Conservation (phyloP, 2,113 vertebrate species). For the Delphinapterus leucas region DNA sequence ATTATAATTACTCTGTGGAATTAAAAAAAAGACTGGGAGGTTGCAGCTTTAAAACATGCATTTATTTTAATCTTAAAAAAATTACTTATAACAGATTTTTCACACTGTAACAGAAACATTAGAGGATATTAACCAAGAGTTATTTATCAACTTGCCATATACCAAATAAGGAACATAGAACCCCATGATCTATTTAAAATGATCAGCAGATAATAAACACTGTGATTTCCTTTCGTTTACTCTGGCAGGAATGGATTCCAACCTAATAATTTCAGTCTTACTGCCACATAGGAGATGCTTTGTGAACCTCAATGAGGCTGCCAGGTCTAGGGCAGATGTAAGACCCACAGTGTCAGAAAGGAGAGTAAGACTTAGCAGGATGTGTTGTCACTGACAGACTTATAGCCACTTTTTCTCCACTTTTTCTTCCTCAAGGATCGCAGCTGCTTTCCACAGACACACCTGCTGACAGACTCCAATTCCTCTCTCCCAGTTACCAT, state of each 20-base stretch:
- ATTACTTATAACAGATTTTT: background rate
- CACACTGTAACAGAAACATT: background rate
- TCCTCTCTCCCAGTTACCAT: background rate
- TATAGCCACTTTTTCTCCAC: constrained; percentile 31
- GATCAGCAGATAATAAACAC: constrained; percentile 9
- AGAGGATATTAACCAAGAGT: constrained; percentile 35
- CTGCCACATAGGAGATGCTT: constrained; percentile 31
- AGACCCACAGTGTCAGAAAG: constrained; percentile 33
- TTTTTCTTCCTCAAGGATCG: constrained; percentile 36
- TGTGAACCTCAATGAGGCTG: constrained; percentile 49
- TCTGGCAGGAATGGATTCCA: constrained; percentile 36
- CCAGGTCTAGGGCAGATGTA: constrained; percentile 35
- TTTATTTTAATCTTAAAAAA: constrained; percentile 15
- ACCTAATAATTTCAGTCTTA: constrained; percentile 36
- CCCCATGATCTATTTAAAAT: constrained; percentile 32
- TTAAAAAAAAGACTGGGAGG: background rate
- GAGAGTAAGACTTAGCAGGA: constrained; percentile 38
- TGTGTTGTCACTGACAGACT: constrained; percentile 32
- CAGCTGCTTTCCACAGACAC: constrained; percentile 12
- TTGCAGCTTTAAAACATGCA: background rate
- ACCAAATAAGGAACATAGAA: background rate
- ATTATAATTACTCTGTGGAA: background rate
- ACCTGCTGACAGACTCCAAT: background rate
- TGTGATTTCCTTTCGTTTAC: constrained; percentile 33
- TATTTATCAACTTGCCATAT: constrained; percentile 11